A percentile compares a stretch with the other conserved stretches of the same genome.
phyloP scores from a whole-genome alignment of 2,113 vertebrate species.

The Balaenoptera acutorostrata region DNA sequence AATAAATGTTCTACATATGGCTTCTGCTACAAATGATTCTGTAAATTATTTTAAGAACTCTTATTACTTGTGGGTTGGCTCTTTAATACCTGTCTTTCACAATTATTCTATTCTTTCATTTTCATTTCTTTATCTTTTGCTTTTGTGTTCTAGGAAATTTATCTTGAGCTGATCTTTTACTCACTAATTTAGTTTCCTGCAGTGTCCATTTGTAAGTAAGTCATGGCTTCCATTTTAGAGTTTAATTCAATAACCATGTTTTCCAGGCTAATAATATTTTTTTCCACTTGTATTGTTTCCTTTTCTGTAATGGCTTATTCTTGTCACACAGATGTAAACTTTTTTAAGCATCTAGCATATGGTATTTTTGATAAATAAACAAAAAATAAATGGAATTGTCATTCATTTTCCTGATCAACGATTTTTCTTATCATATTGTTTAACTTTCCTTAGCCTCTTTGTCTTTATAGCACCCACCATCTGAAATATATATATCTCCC shows the following conservation, averaged over 20 bases:
- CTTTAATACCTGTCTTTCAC: constrained; percentile 31
- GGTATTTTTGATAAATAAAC: background rate
- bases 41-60: constrained; percentile 14
- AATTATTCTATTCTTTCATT: constrained; percentile 53
- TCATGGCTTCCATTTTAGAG: background rate
- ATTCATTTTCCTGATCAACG: background rate
- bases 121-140: constrained; percentile 54
- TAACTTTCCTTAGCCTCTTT: background rate
- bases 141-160: constrained; percentile 65
- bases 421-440: background rate
- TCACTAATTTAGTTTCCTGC: constrained; percentile 39
- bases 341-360: background rate
- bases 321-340: background rate
- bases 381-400: background rate
- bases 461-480: background rate
- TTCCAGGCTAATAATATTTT: background rate
- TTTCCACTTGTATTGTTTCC: background rate
- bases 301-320: background rate
- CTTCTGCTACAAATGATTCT: background rate
- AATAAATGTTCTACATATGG: background rate
- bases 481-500: background rate
- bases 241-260: background rate
- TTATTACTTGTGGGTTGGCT: background rate
- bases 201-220: background rate
- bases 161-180: constrained; percentile 37